Conservation (phyloP, 2,888 invertebrate genomes). For the Conchocele bisecta region DNA sequence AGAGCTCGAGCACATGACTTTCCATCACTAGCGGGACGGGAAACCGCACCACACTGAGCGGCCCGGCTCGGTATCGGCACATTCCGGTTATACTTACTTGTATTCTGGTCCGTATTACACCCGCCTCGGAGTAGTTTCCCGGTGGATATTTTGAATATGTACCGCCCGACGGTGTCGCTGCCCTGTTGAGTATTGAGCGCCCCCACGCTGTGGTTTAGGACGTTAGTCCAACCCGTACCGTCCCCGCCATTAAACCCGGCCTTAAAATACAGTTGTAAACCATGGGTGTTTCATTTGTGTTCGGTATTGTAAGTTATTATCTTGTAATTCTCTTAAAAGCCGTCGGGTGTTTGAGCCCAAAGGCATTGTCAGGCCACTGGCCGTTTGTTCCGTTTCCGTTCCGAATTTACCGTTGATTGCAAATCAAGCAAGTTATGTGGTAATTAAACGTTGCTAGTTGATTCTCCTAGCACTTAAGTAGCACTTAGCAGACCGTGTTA, state of each 20-base stretch:
- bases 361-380: too few relatives aligned
- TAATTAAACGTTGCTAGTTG: too few relatives aligned
- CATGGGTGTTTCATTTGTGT: conserved; percentile 4
- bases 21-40: too few relatives aligned
- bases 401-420: too few relatives aligned
- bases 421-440: too few relatives aligned
- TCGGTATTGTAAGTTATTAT: too few relatives aligned
- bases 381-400: too few relatives aligned
- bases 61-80: background rate
- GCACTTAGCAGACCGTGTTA: too few relatives aligned
- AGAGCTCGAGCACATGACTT: too few relatives aligned
- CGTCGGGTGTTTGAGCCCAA: too few relatives aligned
- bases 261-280: conserved; percentile 83
- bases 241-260: conserved; percentile 98
- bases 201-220: conserved; percentile 46
- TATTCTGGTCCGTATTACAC: conserved; percentile 46
- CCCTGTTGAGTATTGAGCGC: conserved; percentile 46
- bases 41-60: background rate
- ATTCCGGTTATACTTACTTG: background rate
- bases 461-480: too few relatives aligned
- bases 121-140: conserved; percentile 71
- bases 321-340: too few relatives aligned
- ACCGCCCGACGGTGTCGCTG: conserved; percentile 70
- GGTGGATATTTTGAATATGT: conserved; percentile 66
- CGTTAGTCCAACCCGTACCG: conserved; percentile 86